Evolutionary conservation across 2,888 invertebrate genomes (phyloP), one percentile per base, ranked within the genome.

Genomic region (Ypsolopha scabrella): DNA sequence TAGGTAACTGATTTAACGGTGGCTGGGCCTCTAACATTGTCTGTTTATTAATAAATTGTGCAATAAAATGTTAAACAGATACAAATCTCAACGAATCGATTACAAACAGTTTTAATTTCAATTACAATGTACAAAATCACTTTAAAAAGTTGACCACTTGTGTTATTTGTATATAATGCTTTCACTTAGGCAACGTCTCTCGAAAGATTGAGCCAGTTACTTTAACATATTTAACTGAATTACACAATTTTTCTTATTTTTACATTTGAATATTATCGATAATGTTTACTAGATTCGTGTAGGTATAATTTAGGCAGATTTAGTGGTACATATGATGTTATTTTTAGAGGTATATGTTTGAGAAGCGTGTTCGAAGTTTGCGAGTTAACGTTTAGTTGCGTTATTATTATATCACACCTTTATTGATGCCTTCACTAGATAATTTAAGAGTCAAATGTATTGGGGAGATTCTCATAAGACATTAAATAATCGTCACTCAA

Each of bases 161-260:
- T 71, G 70, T 76, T 82, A 71, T 83, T 75, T 85, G 85, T 83
- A 85, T 83, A 85, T 85, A 85, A 79, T 75, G 83, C 67, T 72
- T 73, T 65, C 63, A 62, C 61, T 63, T 57, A 63, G 60, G 58
- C 56, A 56, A 11, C 6, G 37, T 37, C 7, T 57, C 57, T 51
- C 53, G 51, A 51, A 64, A 57, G 62, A 24, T 24, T 24, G 24
- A 67, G 65, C 70, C 68, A 67, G 66, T 70, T 65, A 61, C 7
- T 11, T 6, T 11, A 6, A 41, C 41, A 41, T 11, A 9, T 34
- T 37, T 47, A 47, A 36, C 43, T 43, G 43, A 13, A 14, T 13
- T 13, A 43, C 43, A 43, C 43, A 13, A 9, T 13, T 47, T 47
- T 47, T 37, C 38, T 9, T 24, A 3, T 47, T 46, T 46, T 46